A percentile compares a stretch with the other conserved stretches of the same genome.
phyloP scores from a whole-genome alignment of 2,797 vertebrate genomes.

The Lepus townsendii region DNA sequence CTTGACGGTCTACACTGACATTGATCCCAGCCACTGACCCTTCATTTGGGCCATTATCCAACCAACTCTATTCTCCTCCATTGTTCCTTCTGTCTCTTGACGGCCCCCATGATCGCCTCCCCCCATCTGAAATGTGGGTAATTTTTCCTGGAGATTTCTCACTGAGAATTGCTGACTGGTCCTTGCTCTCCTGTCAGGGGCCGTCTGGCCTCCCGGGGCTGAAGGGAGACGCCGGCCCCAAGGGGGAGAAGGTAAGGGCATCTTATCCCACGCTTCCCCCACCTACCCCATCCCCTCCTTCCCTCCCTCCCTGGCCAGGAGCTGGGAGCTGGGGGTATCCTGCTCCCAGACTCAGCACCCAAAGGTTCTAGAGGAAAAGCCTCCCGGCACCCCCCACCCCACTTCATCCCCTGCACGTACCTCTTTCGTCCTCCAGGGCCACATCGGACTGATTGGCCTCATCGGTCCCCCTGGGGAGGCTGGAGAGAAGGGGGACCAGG shows the following conservation, averaged over 20 bases:
- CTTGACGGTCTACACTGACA: not conserved
- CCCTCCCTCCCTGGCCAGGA: not conserved
- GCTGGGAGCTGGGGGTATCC: not conserved
- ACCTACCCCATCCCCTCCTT: not conserved
- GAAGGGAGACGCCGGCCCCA: conserved; percentile 93
- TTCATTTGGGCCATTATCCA: not conserved
- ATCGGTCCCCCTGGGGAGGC: conserved; percentile 95
- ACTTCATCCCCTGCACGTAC: not conserved
- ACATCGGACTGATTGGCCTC: conserved; percentile 94
- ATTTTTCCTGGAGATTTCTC: not conserved
- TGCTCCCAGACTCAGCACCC: too few relatives aligned
- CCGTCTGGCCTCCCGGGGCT: conserved; percentile 94
- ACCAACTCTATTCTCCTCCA: too few relatives aligned
- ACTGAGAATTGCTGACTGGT: not conserved
- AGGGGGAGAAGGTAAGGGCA: conserved; percentile 94
- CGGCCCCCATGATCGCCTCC: too few relatives aligned
- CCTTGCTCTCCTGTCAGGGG: conserved; percentile 88
- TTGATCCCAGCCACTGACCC: not conserved
- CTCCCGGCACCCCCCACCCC: too few relatives aligned
- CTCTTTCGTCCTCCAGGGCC: conserved; percentile 90
- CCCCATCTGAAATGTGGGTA: not conserved
- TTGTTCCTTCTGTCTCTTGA: not conserved
- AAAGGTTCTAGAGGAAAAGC: not conserved
- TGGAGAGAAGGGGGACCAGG: conserved; percentile 96
- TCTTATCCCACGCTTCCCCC: not conserved